Conservation (phyloP, 1,140 invertebrate species). For the Drosophila grimshawi region DNA sequence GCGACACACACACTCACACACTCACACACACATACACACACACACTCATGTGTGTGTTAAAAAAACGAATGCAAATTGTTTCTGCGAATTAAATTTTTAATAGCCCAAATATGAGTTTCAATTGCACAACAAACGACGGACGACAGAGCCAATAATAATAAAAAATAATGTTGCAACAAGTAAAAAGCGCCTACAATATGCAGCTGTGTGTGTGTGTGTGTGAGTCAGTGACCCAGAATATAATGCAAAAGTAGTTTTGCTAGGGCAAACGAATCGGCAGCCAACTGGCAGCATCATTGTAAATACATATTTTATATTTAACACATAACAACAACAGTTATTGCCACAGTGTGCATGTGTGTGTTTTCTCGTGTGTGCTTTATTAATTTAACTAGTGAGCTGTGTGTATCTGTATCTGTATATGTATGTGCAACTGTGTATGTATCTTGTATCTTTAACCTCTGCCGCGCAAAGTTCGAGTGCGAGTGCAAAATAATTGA, state of each 20-base stretch:
- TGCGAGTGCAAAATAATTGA: conserved; percentile 80
- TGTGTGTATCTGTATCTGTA: conserved; percentile 22
- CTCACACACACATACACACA: conserved; percentile 14
- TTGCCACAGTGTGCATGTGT: neutral
- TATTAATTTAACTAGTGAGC: conserved; percentile 23
- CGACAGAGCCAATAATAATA: conserved; percentile 23
- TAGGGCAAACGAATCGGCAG: conserved; percentile 32
- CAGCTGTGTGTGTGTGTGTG: conserved; percentile 17
- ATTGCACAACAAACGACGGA: conserved; percentile 41
- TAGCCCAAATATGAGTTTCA: conserved; percentile 59
- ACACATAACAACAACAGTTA: conserved; percentile 3
- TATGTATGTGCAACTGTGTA: conserved; percentile 32
- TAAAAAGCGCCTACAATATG: conserved; percentile 53
- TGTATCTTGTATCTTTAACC: conserved; percentile 65
- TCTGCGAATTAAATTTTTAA: conserved; percentile 63
- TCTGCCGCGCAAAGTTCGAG: conserved; percentile 72
- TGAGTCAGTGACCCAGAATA: conserved; percentile 78
- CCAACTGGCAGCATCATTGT: conserved; percentile 25
- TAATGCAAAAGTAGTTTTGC: conserved; percentile 73
- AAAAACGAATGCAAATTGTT: conserved; percentile 72
- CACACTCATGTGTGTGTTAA: conserved; percentile 2
- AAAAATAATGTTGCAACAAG: conserved; percentile 44
- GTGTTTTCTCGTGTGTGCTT: conserved; percentile 17
- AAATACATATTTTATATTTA: conserved; percentile 39
- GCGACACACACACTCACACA: conserved; percentile 11